Conservation (phyloP, 2,797 vertebrate species). For the Labeo calbasu region DNA sequence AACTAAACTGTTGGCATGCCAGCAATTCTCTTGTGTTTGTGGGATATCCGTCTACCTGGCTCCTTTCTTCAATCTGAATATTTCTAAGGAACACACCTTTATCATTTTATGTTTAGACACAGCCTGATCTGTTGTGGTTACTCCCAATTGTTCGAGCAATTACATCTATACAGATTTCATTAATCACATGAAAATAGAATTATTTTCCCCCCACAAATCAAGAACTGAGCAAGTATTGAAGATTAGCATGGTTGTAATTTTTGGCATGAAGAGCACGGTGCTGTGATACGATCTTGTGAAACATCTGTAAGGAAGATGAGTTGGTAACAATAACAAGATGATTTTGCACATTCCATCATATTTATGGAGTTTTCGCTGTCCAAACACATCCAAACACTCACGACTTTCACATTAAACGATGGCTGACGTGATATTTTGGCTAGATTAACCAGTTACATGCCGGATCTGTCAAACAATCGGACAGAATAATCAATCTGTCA, state of each 20-base stretch:
- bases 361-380: conserved; percentile 55
- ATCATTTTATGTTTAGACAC: conserved; percentile 34
- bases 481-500: conserved; percentile 77
- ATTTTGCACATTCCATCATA: conserved; percentile 52
- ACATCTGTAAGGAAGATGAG: conserved; percentile 37
- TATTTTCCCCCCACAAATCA: conserved; percentile 18
- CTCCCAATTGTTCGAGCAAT: conserved; percentile 46
- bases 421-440: conserved; percentile 27
- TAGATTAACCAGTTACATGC: conserved; percentile 69
- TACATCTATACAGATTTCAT: conserved; percentile 29
- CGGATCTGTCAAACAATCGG: conserved; percentile 65
- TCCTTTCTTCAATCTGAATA: conserved; percentile 4
- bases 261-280: conserved; percentile 23
- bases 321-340: conserved; percentile 44
- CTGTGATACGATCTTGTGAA: conserved; percentile 28
- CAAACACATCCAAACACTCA: conserved; percentile 57
- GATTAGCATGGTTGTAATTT: conserved; percentile 47
- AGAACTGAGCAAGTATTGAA: conserved; percentile 34
- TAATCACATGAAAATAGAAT: conserved; percentile 32
- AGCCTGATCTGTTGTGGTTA: conserved; percentile 39
- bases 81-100: conserved; percentile 4
- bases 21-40: conserved; percentile 63
- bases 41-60: conserved; percentile 38
- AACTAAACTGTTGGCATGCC: conserved; percentile 70
- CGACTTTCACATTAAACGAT: conserved; percentile 4